Base-by-base conservation (phyloP, 2,888 invertebrate genomes). In the Euzetes globulus region DNA sequence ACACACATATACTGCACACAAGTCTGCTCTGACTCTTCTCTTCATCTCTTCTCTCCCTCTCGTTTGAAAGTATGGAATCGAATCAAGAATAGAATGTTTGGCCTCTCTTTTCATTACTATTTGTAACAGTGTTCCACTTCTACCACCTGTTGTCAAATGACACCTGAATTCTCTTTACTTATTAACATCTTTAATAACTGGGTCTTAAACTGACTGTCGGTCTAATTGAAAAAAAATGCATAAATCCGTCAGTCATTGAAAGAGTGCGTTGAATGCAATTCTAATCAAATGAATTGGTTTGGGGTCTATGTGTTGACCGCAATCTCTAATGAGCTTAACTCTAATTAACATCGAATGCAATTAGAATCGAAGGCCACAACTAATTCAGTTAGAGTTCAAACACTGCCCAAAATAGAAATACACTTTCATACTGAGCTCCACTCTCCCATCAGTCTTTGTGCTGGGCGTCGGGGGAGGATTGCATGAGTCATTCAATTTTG, bases 291-390 rank as follows among this genome's bases (percentile, higher is more conserved):
- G 25, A 55, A 55, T 55, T 7, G 55, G 55, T 55, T 55, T 55
- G 55, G 6, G 25, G 17, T 29, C 7, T 22, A 11, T 15, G 19
- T 6, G 19, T 25, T 63, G 25, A 63, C 63, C 63, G 22, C 63
- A 63, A 19, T 19, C 58, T 58, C 33, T 63, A 63, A 63, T 63
- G 22, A 29, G 63, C 63, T 63, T 63, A 63, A 33, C 29, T 63
- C 33, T 63, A 63, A 63, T 63, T 63, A 63, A 63, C 63, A 63
- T 63, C 11, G 29, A 63, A 33, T 63, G 63, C 63, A 63, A 63
- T 55, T 55, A 55, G 22, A 22, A 55, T 63, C 22, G 19, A 25
- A 6, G 63, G 63, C 19, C 19, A 55, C 6, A 63, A 63, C 63
- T 63, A 63, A 63, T 63, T 63, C 29, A 63, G 63, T 63, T 63